Evolutionary conservation across 2,888 invertebrate species (phyloP), one percentile per base, ranked within the genome.

Genomic region (Unio delphinus): DNA sequence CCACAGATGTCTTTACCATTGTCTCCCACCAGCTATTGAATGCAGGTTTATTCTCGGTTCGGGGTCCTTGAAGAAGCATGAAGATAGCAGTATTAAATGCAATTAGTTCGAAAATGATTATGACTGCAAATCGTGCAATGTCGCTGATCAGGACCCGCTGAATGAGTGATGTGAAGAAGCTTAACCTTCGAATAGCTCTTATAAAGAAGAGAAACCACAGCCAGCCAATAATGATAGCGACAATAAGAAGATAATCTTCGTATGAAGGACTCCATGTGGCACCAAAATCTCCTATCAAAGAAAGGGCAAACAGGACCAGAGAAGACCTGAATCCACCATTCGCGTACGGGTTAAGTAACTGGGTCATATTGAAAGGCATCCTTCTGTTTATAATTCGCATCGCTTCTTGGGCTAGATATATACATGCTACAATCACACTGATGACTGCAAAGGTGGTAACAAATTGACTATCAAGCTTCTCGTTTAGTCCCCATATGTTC

Each of bases 131-230:
- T 54, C 80, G 73, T 7, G 80, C 67, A 61, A 80, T 61, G 68
- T 81, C 81, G 0, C 79, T 79, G 26, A 82, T 68, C 0, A 84
- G 61, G 11, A 84, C 80, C 54, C 80, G 79, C 65, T 81, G 80
- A 5, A 85, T 76, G 70, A 84, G 75, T 54, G 83, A 81, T 1
- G 85, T 83, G 69, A 83, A 81, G 69, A 84, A 84, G 66, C 83
- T 80, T 70, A 85, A 85, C n/a, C 78, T 76, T 55, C 75, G 63
- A 23, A 23, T 23, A 23, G 23, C 23, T 23, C 23, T 23, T 23
- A 23, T 23, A 23, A 23, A 23, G 23, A 23, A 23, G 23, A 23
- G 23, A 23, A 23, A 23, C 23, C 23, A 23, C 23, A 23, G 23
- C 23, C 23, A 23, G 23, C 23, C 23, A 0, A 23, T 23, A 23